A percentile compares a stretch with the other conserved stretches of the same genome.
These are phyloP conservation scores for Malachius bipustulatus DNA, from an alignment of 2,888 invertebrate genomes.

Conservation along the genomic window DNA sequence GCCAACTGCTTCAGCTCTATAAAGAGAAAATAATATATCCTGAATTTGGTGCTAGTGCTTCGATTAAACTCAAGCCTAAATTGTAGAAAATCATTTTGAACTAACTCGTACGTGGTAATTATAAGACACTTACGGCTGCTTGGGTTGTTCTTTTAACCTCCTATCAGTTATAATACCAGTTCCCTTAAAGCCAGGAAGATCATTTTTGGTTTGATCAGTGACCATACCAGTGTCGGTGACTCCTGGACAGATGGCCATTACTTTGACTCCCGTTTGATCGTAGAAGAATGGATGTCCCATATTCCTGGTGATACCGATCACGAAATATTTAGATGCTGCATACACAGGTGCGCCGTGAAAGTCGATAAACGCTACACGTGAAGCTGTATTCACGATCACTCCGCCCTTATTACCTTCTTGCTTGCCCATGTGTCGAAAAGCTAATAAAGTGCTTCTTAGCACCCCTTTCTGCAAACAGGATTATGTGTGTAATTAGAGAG, in stretches of 20 bases:
- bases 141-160: conserved; percentile 22
- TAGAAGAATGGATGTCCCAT: conserved; percentile 31
- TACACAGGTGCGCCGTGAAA: conserved; percentile 45
- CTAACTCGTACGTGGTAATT: neutral
- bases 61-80: too few relatives aligned
- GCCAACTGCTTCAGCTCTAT: too few relatives aligned
- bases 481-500: too few relatives aligned
- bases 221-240: conserved; percentile 27
- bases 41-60: too few relatives aligned
- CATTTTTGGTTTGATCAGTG: conserved; percentile 15
- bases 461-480: conserved; percentile 28
- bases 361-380: conserved; percentile 37
- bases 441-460: conserved; percentile 38
- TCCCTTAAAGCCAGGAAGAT: conserved; percentile 15
- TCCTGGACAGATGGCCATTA: conserved; percentile 32
- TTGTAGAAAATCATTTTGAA: neutral
- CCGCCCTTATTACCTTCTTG: conserved; percentile 47
- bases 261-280: conserved; percentile 26
- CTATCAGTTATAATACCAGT: conserved; percentile 14
- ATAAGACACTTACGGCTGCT: conserved; percentile 24
- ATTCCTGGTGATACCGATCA: conserved; percentile 39
- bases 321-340: conserved; percentile 44
- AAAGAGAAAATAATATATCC: too few relatives aligned
- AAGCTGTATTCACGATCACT: conserved; percentile 50
- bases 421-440: conserved; percentile 40